Percentiles rank a stretch among this genome's conserved stretches.
phyloP scores from a whole-genome alignment of 2,797 vertebrate species.

The Pseudopleuronectes americanus region DNA sequence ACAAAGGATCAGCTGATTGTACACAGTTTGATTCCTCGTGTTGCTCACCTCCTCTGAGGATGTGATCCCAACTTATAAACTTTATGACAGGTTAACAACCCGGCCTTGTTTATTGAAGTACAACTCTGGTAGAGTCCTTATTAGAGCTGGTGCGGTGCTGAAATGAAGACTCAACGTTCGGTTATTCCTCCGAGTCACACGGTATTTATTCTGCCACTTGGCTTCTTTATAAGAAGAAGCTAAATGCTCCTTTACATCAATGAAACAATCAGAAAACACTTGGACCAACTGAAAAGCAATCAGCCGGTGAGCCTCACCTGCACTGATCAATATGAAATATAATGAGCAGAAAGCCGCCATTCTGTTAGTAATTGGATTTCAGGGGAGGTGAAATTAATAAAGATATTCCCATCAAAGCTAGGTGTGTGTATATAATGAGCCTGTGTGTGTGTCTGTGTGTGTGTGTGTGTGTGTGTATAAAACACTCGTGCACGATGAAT shows the following conservation, averaged over 20 bases:
- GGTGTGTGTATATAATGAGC: background rate
- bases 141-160: background rate
- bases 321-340: constrained; percentile 29
- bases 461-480: constrained; percentile 5
- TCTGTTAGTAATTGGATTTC: constrained; percentile 65
- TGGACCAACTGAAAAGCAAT: constrained; percentile 50
- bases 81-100: constrained; percentile 1
- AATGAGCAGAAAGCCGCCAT: constrained; percentile 32
- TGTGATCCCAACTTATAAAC: background rate
- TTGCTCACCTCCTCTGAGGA: background rate
- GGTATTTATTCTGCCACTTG: constrained; percentile 9
- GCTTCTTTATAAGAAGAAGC: background rate
- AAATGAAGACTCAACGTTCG: background rate
- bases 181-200: background rate
- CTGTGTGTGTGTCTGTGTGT: constrained; percentile 17
- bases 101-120: constrained; percentile 6
- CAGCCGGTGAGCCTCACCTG: constrained; percentile 23
- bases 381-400: constrained; percentile 53
- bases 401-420: constrained; percentile 24
- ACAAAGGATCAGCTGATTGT: constrained; percentile 2
- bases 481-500: constrained; percentile 23
- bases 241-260: constrained; percentile 18
- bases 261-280: constrained; percentile 26
- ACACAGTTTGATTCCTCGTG: background rate
- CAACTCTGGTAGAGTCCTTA: constrained; percentile 3